Evolutionary conservation across 2,797 vertebrate species (phyloP).

Genomic region (Pseudomugil tenellus): DNA sequence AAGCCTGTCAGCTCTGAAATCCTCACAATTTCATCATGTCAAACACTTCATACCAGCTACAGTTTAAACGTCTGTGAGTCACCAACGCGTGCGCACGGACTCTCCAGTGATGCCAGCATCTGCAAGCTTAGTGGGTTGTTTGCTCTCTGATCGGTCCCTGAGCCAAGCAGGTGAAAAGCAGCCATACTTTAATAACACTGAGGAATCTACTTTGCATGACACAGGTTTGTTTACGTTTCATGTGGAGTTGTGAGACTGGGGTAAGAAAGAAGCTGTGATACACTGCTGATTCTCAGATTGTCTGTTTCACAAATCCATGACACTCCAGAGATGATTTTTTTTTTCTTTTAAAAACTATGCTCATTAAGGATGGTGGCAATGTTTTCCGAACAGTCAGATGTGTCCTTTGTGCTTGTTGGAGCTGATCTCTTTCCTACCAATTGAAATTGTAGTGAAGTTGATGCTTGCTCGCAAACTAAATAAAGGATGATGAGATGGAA

Average conservation of each 20-base stretch:
- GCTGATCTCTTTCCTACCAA: constrained; percentile 84
- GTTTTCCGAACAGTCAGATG: constrained; percentile 73
- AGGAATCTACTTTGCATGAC: constrained; percentile 75
- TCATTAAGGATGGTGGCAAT: constrained; percentile 65
- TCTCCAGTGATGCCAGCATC: constrained; percentile 23
- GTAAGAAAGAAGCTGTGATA: constrained; percentile 55
- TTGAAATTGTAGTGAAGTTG: constrained; percentile 84
- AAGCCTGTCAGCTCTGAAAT: constrained; percentile 52
- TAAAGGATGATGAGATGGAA: constrained; percentile 85
- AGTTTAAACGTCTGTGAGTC: constrained; percentile 30
- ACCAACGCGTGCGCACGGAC: constrained; percentile 38
- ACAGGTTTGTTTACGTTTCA: constrained; percentile 67
- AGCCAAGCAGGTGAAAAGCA: constrained; percentile 63
- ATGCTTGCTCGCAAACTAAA: constrained; percentile 87
- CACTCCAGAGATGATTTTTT: constrained; percentile 48
- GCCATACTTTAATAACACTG: constrained; percentile 59
- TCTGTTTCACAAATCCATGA: constrained; percentile 72
- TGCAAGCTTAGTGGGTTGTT: constrained; percentile 42
- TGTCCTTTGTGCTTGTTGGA: constrained; percentile 84
- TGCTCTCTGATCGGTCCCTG: constrained; percentile 43
- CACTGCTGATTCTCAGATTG: constrained; percentile 78
- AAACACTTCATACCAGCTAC: constrained; percentile 50
- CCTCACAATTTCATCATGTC: constrained; percentile 51
- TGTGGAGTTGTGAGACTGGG: constrained; percentile 59
- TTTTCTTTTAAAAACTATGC: constrained; percentile 65